phyloP scores from a whole-genome alignment of 2,888 invertebrate genomes.

The Alentia gelatinosa region DNA sequence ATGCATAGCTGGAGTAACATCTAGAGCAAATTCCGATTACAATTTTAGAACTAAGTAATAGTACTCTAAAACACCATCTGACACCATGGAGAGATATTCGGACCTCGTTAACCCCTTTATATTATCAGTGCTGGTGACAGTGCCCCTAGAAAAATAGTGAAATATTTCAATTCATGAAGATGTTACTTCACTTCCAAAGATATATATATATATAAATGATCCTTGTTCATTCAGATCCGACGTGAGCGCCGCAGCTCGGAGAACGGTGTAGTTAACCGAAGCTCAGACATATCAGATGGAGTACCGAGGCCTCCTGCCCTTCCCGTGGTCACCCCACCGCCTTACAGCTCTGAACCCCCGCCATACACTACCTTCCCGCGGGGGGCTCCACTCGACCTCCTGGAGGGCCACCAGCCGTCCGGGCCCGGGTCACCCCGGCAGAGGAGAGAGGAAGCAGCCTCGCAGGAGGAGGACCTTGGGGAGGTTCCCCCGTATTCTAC shows the following conservation, averaged over 20 bases:
- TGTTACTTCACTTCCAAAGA: neutral
- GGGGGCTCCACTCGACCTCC: neutral
- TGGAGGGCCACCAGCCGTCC: neutral
- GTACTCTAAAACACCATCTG: no score
- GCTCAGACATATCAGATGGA: neutral
- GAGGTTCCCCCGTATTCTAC: neutral
- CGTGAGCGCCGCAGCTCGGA: neutral
- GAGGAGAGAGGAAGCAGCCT: neutral
- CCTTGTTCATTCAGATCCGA: neutral
- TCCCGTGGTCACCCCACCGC: neutral
- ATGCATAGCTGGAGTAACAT: no score
- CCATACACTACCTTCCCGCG: conserved; percentile 12
- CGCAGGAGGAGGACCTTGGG: neutral
- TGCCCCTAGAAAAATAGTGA: no score
- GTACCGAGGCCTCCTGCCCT: neutral
- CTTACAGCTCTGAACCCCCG: neutral
- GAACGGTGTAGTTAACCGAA: neutral
- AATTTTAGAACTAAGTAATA: no score
- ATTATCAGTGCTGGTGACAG: no score
- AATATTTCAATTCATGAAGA: no score
- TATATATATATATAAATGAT: neutral
- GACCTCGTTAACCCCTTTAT: no score
- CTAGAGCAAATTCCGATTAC: no score
- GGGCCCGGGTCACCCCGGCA: neutral
- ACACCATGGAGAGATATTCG: no score